Evolutionary conservation across 2,113 vertebrate species (phyloP), one percentile per base, ranked within the genome.

Genomic region (Ifrita kowaldi): DNA sequence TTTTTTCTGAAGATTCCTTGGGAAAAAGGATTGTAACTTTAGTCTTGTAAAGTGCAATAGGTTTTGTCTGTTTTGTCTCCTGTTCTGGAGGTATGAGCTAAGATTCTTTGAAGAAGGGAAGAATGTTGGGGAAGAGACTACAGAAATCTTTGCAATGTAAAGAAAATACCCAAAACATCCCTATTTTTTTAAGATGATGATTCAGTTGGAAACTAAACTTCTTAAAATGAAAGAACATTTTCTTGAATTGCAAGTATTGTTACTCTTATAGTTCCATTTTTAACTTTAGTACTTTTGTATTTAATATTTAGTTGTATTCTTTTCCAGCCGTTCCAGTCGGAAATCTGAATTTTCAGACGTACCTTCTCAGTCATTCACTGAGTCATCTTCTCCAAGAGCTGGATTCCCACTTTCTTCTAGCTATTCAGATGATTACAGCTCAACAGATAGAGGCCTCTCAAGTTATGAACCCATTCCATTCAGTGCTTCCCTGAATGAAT

Each of bases 401-500:
- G 96, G 82, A 76, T 77, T 93, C n/a, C 42, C 82, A 12, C 68
- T 16, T 64, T 42, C 97, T 55, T 84, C 89, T 32, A 89, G 62
- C 50, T 91, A 88, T 39, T 82, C 97, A 60, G 96, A 97, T 87
- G 97, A 98, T 41, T 96, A 97, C 81, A 97, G 97, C 27, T 97
- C 97, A 91, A 96, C 91, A 80, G 97, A 97, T 27, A 89, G 87
- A 65, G 96, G 39, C 55, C 86, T 96, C 73, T 97, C 98, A 41
- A 97, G 35, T 47, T 98, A 98, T 22, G 97, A 98, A 35, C 95
- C 98, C 2, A 44, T 98, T 92, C 98, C 98, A 8, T 98, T 98
- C 95, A 98, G 98, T 89, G 94, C 98, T 89, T 98, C 98, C 89
- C 89, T 98, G 94, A 99, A 98, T 90, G 98, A 99, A 60, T 98